Evolutionary conservation across 2,888 invertebrate species (phyloP).

Genomic region (Phengaris arion): DNA sequence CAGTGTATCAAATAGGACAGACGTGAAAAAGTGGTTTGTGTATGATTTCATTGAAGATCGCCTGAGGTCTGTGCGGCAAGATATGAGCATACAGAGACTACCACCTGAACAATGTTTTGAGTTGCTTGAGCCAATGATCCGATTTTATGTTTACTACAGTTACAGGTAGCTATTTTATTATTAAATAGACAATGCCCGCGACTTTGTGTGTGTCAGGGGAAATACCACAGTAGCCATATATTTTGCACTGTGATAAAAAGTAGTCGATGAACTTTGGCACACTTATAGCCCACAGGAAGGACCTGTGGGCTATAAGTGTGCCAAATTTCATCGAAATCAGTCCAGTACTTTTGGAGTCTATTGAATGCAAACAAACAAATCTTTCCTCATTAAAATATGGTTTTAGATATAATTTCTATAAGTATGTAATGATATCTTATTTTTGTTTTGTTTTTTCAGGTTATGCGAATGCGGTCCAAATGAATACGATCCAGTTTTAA

Average conservation of each 20-base stretch:
- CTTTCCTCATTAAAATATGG: no score
- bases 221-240: no score
- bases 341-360: background rate
- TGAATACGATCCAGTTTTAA: conserved; percentile 84
- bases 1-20: conserved; percentile 56
- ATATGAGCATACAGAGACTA: conserved; percentile 86
- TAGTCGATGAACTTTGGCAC: no score
- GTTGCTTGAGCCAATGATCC: conserved; percentile 86
- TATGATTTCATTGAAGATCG: conserved; percentile 90
- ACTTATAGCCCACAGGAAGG: no score
- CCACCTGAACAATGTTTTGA: conserved; percentile 70
- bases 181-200: no score
- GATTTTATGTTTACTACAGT: conserved; percentile 85
- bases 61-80: conserved; percentile 86
- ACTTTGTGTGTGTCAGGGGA: no score
- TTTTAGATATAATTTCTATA: background rate
- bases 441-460: conserved; percentile 59
- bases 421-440: background rate
- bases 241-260: no score
- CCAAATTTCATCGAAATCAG: no score
- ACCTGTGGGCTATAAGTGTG: no score
- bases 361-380: background rate
- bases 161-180: conserved; percentile 78
- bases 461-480: conserved; percentile 77
- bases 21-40: conserved; percentile 61